Evolutionary conservation across 2,888 invertebrate genomes (phyloP), one percentile per base, ranked within the genome.

Genomic region (Poecilobothrus nobilitatus): DNA sequence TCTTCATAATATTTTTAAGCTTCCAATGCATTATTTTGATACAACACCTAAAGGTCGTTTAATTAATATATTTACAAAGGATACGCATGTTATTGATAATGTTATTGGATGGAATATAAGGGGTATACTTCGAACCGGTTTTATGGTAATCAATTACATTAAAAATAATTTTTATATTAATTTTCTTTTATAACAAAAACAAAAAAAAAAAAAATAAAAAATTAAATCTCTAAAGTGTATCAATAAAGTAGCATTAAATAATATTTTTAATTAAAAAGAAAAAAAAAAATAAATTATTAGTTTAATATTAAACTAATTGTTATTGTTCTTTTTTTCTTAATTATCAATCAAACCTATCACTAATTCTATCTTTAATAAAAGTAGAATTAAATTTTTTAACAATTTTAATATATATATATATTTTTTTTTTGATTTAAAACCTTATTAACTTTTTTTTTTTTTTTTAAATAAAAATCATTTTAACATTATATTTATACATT

Each of bases 41-140:
- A 88, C 88, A 74, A 92, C 91, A 69, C 92, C 92, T 61, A 75
- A 87, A 74, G 92, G 92, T 79, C 84, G 92, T 75, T 86, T 92
- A 74, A 84, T 92, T 65, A 87, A 87, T 81, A 84, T 88, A 71
- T 88, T 88, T 77, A 84, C 87, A 70, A 84, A 83, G 76, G 88
- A 88, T 76, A 79, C 87, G 73, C 84, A 87, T 77, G 79, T 83
- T 66, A 76, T 87, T 77, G 88, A 88, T 79, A 83, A 81, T 75
- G 77, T 78, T 70, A 78, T 88, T 73, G 86, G 87, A 70, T 67
- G 74, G 68, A 76, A 78, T 67, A 76, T 80, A 73, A 77, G 80
- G 70, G 74, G 80, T 71, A 81, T 82, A 74, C 70, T 85, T 63
- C 76, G 74, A 73, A 81, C 79, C 76, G 73, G 78, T 67, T 80